These are phyloP conservation scores for Recurvirostra avosetta DNA, from an alignment of 2,113 vertebrate species.

Conservation along the genomic window DNA sequence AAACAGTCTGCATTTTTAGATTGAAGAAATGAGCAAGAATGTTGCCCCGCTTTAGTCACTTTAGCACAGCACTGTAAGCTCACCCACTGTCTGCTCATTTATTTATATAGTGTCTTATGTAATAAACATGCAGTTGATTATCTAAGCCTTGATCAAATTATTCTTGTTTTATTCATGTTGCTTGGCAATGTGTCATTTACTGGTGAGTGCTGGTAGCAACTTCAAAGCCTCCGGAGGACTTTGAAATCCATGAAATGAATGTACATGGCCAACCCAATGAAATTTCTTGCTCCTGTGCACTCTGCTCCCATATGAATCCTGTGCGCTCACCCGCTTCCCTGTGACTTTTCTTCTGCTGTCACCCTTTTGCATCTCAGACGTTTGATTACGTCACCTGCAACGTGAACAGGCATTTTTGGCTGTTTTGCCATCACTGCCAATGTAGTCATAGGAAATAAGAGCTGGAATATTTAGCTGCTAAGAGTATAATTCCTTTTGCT, in stretches of 20 bases:
- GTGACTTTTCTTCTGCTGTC: not conserved
- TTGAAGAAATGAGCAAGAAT: not conserved
- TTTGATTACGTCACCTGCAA: not conserved
- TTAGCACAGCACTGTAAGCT: not conserved
- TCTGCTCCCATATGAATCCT: not conserved
- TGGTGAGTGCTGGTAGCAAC: not conserved
- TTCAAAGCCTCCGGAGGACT: constrained; percentile 3
- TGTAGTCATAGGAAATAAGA: not conserved
- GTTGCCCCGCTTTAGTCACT: not conserved
- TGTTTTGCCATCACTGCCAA: not conserved
- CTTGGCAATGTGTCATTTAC: not conserved
- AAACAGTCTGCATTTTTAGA: not conserved
- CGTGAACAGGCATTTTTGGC: not conserved
- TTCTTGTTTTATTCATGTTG: constrained; percentile 4
- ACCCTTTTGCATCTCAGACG: not conserved
- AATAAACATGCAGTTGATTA: constrained; percentile 24
- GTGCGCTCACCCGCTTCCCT: not conserved
- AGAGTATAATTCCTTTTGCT: not conserved
- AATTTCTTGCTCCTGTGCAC: not conserved
- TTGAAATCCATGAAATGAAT: not conserved
- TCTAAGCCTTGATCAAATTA: constrained; percentile 22
- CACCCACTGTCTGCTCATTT: not conserved
- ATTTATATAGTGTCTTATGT: not conserved
- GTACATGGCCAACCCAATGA: not conserved
- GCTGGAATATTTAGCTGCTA: not conserved